Evolutionary conservation across 37 sponge, comb jelly and placozoan genomes (phyloP), one percentile per base, ranked within the genome.

Genomic region (Beroe ovata): DNA sequence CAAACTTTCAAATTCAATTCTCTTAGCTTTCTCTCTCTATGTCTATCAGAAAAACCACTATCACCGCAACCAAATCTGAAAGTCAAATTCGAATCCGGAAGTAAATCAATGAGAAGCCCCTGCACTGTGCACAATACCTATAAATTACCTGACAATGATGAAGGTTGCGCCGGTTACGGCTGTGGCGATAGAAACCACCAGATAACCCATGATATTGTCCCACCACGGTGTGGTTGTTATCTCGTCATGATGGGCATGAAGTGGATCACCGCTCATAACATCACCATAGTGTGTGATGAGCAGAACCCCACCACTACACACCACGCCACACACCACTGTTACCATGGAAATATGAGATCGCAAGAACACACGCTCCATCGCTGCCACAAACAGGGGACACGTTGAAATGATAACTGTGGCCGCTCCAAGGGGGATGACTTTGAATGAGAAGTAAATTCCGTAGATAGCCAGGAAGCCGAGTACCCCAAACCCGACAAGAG

Each of bases 401-500:
- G 84, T 42, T 1, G 84, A 77, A 54, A 77, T 39, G 33, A 77
- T 40, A 3, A 77, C 54, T 4, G 84, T 77, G 26, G 84, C 84
- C 29, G 26, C 84, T 14, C 84, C 84, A 1, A 77, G 84, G 23
- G 84, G 38, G 54, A 77, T 77, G 25, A 4, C 33, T 36, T 77
- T 42, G 84, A 77, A 77, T n/a, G 84, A 77, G 29, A 26, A n/a
- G 84, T 77, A 77, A 0, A 77, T 41, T 2, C 84, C 84, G 54
- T 77, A 77, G 1, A 77, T 36, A 21, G 84, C 2, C 42, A 77
- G 47, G 47, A 77, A 77, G 28, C 84, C 54, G n/a, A 77, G 84
- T 11, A 40, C 54, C n/a, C 84, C 84, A 25, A 77, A 77, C 54
- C 23, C 84, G 22, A 77, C 3, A 8, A 77, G 54, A 19, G 21